A percentile compares a stretch with the other conserved stretches of the same genome.
Conservation (phyloP, 2,797 vertebrate genomes). For the Alauda arvensis region DNA sequence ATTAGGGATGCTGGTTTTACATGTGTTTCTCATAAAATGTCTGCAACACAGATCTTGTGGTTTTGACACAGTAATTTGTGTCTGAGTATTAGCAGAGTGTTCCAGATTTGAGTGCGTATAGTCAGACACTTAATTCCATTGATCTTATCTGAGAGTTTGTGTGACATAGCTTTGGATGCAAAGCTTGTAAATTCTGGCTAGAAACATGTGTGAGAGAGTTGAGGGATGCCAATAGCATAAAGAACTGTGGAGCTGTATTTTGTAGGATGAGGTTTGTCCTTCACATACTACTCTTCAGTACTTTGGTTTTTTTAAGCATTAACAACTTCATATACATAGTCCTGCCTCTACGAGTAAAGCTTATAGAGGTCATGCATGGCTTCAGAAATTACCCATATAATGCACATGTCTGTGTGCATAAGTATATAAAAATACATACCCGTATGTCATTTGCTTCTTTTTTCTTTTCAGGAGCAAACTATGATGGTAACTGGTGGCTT, state of each 20-base stretch:
- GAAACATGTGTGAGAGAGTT: not conserved
- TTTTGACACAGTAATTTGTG: not conserved
- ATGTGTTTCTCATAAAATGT: not conserved
- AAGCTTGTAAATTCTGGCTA: not conserved
- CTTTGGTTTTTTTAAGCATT: not conserved
- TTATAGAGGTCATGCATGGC: not conserved
- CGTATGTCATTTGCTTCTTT: not conserved
- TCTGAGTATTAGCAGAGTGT: not conserved
- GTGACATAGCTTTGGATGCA: not conserved
- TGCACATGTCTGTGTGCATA: rapidly evolving
- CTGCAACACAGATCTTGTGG: not conserved
- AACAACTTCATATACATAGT: not conserved
- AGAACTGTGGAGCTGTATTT: not conserved
- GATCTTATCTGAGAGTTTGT: not conserved
- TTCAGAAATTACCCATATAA: not conserved
- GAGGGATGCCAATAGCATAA: not conserved
- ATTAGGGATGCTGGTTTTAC: not conserved
- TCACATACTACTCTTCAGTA: not conserved
- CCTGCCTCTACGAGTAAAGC: not conserved
- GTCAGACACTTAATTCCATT: not conserved
- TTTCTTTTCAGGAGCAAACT: constrained; percentile 89
- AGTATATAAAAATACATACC: not conserved
- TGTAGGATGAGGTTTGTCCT: not conserved
- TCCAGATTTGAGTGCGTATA: rapidly evolving
- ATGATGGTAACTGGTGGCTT: constrained; percentile 95